Conservation (phyloP, 2,113 vertebrate genomes). For the Loxodonta africana region DNA sequence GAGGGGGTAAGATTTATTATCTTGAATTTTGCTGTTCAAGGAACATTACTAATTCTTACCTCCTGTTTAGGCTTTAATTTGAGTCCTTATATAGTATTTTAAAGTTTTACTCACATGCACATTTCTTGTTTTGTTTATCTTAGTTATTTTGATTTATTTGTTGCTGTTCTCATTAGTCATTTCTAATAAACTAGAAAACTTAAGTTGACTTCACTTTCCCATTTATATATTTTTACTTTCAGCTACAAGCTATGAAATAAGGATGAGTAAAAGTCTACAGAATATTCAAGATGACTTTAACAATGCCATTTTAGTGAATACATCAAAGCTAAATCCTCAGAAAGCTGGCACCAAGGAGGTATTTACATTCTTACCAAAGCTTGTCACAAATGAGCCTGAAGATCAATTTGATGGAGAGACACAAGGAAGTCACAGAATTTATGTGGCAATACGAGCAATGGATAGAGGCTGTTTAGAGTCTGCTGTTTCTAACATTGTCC, state of each 20-base stretch:
- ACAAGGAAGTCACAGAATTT: conserved; percentile 76
- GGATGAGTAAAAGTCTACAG: conserved; percentile 80
- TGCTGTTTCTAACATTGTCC: conserved; percentile 86
- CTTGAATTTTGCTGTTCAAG: conserved; percentile 27
- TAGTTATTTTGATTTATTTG: not conserved
- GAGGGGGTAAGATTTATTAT: conserved; percentile 5
- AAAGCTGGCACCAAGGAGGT: conserved; percentile 82
- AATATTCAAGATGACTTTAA: conserved; percentile 82
- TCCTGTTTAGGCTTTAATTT: conserved; percentile 35
- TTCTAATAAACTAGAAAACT: conserved; percentile 32
- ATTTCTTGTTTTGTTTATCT: not conserved
- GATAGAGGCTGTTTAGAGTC: conserved; percentile 77
- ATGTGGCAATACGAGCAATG: conserved; percentile 83
- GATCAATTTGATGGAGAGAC: conserved; percentile 39
- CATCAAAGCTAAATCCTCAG: conserved; percentile 76
- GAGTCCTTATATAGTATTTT: not conserved
- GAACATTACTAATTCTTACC: not conserved
- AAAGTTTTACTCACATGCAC: not conserved
- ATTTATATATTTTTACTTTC: conserved; percentile 76
- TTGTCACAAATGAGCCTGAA: conserved; percentile 45
- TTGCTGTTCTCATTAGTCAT: conserved; percentile 27
- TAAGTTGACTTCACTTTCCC: not conserved
- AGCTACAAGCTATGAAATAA: conserved; percentile 87
- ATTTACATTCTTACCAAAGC: conserved; percentile 82
- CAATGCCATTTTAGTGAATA: conserved; percentile 77